These are phyloP conservation scores for Sphaerophoria taeniata DNA, from an alignment of 2,888 invertebrate genomes.

Conservation along the genomic window DNA sequence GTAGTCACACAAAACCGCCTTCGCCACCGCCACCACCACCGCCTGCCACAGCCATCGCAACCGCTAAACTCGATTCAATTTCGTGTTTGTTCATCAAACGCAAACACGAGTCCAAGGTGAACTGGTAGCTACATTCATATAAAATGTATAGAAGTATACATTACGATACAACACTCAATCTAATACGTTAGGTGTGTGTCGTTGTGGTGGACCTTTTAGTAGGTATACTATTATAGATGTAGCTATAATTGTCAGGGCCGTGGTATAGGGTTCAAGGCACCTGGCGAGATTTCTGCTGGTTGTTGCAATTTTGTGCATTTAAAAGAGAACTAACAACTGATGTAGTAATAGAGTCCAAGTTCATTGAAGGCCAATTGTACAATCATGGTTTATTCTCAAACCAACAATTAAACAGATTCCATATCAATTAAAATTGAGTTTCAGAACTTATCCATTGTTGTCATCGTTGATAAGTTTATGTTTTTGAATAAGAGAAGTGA, in stretches of 20 bases:
- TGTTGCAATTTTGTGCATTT: no score
- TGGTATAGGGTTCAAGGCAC: not conserved
- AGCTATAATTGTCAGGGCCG: not conserved
- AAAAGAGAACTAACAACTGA: no score
- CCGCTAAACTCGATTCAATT: conserved; percentile 57
- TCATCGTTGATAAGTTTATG: no score
- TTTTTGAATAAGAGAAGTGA: no score
- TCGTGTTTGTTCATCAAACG: conserved; percentile 70
- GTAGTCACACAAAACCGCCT: conserved; percentile 10
- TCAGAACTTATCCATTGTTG: no score
- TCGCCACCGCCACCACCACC: conserved; percentile 1
- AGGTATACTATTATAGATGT: conserved; percentile 24
- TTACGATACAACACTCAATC: conserved; percentile 48
- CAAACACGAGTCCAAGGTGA: conserved; percentile 72
- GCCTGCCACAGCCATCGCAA: not conserved
- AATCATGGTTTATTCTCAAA: no score
- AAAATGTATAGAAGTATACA: conserved; percentile 14
- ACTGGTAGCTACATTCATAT: conserved; percentile 59
- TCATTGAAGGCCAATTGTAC: no score
- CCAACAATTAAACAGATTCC: no score
- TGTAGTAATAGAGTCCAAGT: no score
- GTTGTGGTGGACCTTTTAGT: conserved; percentile 47
- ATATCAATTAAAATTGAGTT: no score
- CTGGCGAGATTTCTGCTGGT: no score
- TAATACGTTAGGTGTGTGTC: conserved; percentile 54